Evolutionary conservation across 2,888 invertebrate genomes (phyloP).

Genomic region (Cephus sareptanus): DNA sequence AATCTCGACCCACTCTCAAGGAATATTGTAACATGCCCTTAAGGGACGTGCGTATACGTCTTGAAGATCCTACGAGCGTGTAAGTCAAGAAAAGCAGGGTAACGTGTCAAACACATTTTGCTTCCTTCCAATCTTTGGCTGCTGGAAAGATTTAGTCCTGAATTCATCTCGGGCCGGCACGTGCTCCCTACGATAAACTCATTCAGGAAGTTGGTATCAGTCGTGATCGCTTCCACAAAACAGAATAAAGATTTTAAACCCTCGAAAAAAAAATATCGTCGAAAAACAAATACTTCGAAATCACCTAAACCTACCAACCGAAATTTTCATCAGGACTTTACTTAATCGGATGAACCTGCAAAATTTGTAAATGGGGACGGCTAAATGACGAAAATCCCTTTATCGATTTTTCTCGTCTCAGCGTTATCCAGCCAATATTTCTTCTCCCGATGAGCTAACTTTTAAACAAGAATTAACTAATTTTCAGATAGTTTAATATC

Average conservation of each 20-base stretch:
- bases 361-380: not conserved
- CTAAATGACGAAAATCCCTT: not conserved
- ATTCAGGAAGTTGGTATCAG: not conserved
- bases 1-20: slow-evolving; percentile 37
- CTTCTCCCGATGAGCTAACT: slow-evolving; percentile 46
- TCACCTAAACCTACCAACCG: not conserved
- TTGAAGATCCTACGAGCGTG: slow-evolving; percentile 40
- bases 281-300: not conserved
- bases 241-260: not conserved
- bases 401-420: not conserved
- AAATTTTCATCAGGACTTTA: not conserved
- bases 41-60: slow-evolving; percentile 52
- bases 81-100: slow-evolving; percentile 54
- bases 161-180: not conserved
- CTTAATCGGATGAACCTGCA: not conserved
- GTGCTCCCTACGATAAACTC: not conserved
- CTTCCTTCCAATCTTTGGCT: slow-evolving; percentile 27
- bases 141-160: slow-evolving; percentile 39
- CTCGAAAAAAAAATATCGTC: not conserved
- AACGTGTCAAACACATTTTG: slow-evolving; percentile 57
- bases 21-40: slow-evolving; percentile 56
- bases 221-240: not conserved
- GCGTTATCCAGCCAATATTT: slow-evolving; percentile 34
- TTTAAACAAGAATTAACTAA: slow-evolving; percentile 64
- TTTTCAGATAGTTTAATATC: slow-evolving; percentile 64